phyloP scores from a whole-genome alignment of 2,797 vertebrate species.

The Capromys pilorides region DNA sequence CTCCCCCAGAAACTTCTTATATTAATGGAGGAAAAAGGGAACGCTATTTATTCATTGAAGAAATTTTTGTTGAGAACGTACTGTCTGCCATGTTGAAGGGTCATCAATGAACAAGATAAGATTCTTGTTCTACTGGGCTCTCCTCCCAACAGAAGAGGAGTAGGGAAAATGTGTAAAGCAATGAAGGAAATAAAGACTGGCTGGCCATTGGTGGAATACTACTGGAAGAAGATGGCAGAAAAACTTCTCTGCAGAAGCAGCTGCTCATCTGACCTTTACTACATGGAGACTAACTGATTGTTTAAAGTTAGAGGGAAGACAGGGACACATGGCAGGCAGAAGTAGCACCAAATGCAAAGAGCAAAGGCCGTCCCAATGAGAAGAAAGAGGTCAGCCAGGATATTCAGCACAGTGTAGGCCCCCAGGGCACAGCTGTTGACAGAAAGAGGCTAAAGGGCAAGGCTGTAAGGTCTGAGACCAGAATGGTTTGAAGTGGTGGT shows the following conservation, averaged over 20 bases:
- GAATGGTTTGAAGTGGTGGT: background rate
- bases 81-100: background rate
- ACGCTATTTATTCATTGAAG: background rate
- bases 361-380: background rate
- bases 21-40: background rate
- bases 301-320: background rate
- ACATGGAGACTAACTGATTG: background rate
- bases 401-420: no score
- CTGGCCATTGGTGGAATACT: rapidly evolving
- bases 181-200: background rate
- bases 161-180: background rate
- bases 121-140: background rate
- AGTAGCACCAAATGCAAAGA: background rate
- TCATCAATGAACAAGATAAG: background rate
- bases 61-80: background rate
- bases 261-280: background rate
- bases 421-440: rapidly evolving
- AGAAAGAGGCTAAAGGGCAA: background rate
- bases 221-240: background rate
- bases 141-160: background rate
- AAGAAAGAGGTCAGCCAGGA: background rate
- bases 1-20: background rate
- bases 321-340: background rate
- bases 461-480: background rate
- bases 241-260: background rate